Evolutionary conservation across 2,797 vertebrate species (phyloP).

Genomic region (Enteromius argenteus): DNA sequence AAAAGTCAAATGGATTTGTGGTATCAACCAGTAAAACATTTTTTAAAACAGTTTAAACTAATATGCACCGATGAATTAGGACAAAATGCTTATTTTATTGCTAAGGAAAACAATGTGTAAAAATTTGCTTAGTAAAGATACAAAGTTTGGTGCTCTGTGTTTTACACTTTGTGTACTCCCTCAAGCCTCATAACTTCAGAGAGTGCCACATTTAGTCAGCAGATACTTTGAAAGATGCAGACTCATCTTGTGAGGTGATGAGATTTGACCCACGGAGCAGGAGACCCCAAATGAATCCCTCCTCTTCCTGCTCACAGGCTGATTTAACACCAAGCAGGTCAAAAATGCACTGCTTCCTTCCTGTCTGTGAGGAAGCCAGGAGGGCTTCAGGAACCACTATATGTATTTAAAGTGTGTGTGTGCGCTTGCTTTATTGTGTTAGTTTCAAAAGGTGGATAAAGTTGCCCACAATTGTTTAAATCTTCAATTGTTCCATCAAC

Average conservation of each 20-base stretch:
- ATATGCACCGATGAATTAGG: neutral
- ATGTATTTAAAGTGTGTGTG: slow-evolving; percentile 12
- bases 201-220: neutral
- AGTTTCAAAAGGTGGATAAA: neutral
- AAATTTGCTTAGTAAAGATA: neutral
- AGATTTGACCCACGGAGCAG: slow-evolving; percentile 43
- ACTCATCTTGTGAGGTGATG: slow-evolving; percentile 53
- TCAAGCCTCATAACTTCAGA: neutral
- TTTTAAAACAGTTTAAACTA: neutral
- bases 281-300: slow-evolving; percentile 36
- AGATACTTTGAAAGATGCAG: slow-evolving; percentile 52
- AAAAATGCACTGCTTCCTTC: slow-evolving; percentile 62
- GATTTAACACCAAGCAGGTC: slow-evolving; percentile 63
- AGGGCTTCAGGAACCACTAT: slow-evolving; percentile 45
- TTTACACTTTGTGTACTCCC: neutral
- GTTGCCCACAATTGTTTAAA: neutral
- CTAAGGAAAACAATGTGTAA: neutral
- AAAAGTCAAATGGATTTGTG: neutral
- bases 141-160: neutral
- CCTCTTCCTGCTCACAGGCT: slow-evolving; percentile 60
- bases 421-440: slow-evolving; percentile 34
- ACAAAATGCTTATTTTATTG: neutral
- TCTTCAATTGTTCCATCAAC: neutral
- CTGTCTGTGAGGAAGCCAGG: slow-evolving; percentile 55
- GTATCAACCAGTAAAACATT: neutral